Percentiles rank a stretch among this genome's conserved stretches.
phyloP scores from a whole-genome alignment of 2,113 vertebrate species.

The Motacilla tschutschensis region DNA sequence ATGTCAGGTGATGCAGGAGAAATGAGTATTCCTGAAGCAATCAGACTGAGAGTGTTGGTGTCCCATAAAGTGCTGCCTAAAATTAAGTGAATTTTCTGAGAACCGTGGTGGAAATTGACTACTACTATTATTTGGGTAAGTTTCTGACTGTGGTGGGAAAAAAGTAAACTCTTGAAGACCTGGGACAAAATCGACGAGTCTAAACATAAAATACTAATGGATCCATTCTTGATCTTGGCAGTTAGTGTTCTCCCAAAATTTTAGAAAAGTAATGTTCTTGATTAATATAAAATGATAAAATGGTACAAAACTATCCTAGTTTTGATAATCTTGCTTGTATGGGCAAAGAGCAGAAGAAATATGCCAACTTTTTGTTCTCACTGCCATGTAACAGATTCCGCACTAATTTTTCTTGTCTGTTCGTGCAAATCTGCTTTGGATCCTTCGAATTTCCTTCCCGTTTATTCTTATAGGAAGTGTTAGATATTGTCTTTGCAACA shows the following conservation, averaged over 20 bases:
- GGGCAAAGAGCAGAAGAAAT: not conserved
- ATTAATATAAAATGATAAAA: not conserved
- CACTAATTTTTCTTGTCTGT: not conserved
- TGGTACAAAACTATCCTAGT: not conserved
- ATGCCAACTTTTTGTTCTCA: not conserved
- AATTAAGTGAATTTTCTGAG: not conserved
- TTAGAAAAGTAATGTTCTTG: not conserved
- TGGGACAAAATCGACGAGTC: not conserved
- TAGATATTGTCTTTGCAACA: not conserved
- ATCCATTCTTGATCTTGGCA: not conserved
- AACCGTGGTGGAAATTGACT: not conserved
- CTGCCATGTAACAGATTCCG: not conserved
- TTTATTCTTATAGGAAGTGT: not conserved
- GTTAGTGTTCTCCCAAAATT: not conserved
- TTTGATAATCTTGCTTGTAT: not conserved
- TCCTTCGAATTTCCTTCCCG: not conserved
- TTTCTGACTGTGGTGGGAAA: not conserved
- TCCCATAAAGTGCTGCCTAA: not conserved
- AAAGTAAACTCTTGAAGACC: not conserved
- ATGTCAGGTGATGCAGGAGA: not conserved
- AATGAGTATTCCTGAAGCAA: not conserved
- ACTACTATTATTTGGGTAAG: not conserved
- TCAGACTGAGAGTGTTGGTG: not conserved
- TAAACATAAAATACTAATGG: not conserved
- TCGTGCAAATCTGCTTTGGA: not conserved